Percentiles rank a stretch among this genome's conserved stretches.
These are phyloP conservation scores for Pararge aegeria DNA, from an alignment of 1,140 invertebrate genomes.

Conservation along the genomic window DNA sequence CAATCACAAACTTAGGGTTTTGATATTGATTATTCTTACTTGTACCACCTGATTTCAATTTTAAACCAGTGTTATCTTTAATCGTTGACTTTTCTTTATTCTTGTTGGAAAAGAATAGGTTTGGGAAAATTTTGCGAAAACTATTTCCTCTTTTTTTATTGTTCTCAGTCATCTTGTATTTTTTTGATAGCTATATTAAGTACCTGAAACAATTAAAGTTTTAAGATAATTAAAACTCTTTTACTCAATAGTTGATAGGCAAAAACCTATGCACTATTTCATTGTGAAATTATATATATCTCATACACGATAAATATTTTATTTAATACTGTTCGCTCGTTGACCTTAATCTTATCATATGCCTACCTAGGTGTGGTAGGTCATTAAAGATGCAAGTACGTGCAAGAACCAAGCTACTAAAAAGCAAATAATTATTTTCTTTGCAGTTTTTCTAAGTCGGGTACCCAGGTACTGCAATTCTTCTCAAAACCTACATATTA, in stretches of 20 bases:
- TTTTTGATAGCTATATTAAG: neutral
- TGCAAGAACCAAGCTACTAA: too few relatives aligned
- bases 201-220: slow-evolving; percentile 12
- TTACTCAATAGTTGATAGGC: too few relatives aligned
- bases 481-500: too few relatives aligned
- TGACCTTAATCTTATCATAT: neutral
- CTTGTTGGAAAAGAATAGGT: slow-evolving; percentile 58
- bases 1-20: slow-evolving; percentile 41
- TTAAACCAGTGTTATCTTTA: slow-evolving; percentile 31
- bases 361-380: neutral
- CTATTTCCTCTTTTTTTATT: slow-evolving; percentile 57
- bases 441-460: too few relatives aligned
- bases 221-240: too few relatives aligned
- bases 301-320: too few relatives aligned
- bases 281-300: too few relatives aligned
- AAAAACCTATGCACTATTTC: too few relatives aligned
- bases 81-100: slow-evolving; percentile 47
- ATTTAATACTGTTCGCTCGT: too few relatives aligned
- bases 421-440: too few relatives aligned
- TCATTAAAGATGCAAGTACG: too few relatives aligned
- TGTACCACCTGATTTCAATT: slow-evolving; percentile 34
- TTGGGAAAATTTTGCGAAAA: slow-evolving; percentile 66
- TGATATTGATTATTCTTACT: slow-evolving; percentile 55
- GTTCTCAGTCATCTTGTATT: slow-evolving; percentile 53
- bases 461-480: too few relatives aligned